Evolutionary conservation across 2,797 vertebrate genomes (phyloP).

Genomic region (Hafferia zeledoni): DNA sequence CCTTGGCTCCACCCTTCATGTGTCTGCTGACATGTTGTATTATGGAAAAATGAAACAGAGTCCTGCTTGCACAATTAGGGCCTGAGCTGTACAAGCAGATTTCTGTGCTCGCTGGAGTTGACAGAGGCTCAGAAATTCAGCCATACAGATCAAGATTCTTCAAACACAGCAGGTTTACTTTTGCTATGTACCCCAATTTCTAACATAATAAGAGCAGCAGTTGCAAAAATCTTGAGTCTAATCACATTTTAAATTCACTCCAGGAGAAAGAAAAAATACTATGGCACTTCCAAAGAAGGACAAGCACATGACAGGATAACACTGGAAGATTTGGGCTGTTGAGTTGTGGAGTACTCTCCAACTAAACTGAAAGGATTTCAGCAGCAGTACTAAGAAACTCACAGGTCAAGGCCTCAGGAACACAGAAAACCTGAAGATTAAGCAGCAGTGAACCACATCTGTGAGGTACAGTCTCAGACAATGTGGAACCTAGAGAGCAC

Average conservation of each 20-base stretch:
- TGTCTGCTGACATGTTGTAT: conserved; percentile 36
- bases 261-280: neutral
- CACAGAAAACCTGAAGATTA: neutral
- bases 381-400: neutral
- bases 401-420: neutral
- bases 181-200: neutral
- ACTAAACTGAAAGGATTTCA: neutral
- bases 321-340: neutral
- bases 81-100: conserved; percentile 4
- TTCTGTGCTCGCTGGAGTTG: neutral
- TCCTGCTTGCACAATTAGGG: neutral
- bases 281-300: neutral
- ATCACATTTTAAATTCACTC: neutral
- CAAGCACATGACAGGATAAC: neutral
- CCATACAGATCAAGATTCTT: neutral
- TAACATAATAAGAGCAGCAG: neutral
- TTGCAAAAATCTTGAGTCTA: neutral
- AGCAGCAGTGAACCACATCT: neutral
- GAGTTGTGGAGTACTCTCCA: neutral
- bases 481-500: neutral
- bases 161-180: neutral
- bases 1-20: conserved; percentile 8
- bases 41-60: conserved; percentile 44
- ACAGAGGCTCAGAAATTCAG: conserved; percentile 20
- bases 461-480: neutral